Conservation (phyloP, 2,888 invertebrate genomes). For the Caenorhabditis angaria region DNA sequence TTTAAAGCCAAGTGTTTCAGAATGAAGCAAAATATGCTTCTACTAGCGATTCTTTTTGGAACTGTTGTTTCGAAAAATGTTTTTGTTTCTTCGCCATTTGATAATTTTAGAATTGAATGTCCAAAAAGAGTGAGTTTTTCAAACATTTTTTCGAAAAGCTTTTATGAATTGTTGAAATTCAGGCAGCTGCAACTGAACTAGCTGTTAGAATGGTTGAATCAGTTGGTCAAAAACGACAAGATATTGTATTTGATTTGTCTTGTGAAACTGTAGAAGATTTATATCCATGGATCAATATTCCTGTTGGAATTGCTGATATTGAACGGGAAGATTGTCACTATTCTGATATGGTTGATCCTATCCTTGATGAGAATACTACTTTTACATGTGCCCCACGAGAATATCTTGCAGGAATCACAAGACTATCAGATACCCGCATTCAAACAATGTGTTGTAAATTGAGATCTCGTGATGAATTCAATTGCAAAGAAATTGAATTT, state of each 20-base stretch:
- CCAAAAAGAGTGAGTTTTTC: conserved; percentile 61
- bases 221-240: conserved; percentile 68
- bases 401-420: conserved; percentile 70
- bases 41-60: conserved; percentile 12
- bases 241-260: conserved; percentile 68
- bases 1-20: no score
- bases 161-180: background rate
- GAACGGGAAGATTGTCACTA: conserved; percentile 71
- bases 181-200: conserved; percentile 56
- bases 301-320: conserved; percentile 62
- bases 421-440: conserved; percentile 68
- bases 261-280: conserved; percentile 65
- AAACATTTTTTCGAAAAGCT: background rate
- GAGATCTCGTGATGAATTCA: conserved; percentile 64
- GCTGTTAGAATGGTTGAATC: conserved; percentile 70
- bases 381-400: conserved; percentile 62
- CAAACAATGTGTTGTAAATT: conserved; percentile 70
- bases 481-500: conserved; percentile 63
- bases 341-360: conserved; percentile 66
- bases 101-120: conserved; percentile 71
- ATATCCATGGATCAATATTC: conserved; percentile 69
- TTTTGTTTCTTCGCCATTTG: conserved; percentile 69
- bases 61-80: conserved; percentile 50
- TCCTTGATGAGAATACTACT: conserved; percentile 59
- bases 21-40: conserved; percentile 36